phyloP scores from a whole-genome alignment of 1,140 invertebrate genomes.

The Apis dorsata region DNA sequence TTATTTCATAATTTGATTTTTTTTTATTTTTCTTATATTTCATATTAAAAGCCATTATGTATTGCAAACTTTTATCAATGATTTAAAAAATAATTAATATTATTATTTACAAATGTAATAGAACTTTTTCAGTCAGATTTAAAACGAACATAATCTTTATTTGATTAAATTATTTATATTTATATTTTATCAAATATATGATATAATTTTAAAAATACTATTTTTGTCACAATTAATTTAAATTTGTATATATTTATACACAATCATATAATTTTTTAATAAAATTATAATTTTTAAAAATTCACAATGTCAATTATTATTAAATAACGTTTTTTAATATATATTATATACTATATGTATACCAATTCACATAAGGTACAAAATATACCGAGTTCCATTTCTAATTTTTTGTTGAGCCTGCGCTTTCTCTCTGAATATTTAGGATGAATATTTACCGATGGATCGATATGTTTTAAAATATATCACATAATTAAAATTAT shows the following conservation, averaged over 20 bases:
- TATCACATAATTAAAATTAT: background rate
- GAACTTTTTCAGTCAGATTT: background rate
- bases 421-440: conserved; percentile 32
- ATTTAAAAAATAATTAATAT: background rate
- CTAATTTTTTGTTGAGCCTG: conserved; percentile 39
- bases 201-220: background rate
- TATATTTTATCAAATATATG: no score
- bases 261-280: background rate
- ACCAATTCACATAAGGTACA: background rate
- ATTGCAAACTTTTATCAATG: background rate
- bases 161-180: background rate
- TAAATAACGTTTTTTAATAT: background rate
- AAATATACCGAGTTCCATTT: conserved; percentile 29
- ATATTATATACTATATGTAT: background rate
- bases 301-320: no score
- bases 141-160: background rate
- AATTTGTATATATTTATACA: background rate
- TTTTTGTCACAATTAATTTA: background rate
- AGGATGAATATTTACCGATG: conserved; percentile 8
- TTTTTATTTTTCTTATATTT: background rate
- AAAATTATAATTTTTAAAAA: background rate
- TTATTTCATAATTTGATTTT: background rate
- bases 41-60: background rate
- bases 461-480: conserved; percentile 32
- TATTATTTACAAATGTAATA: background rate